Percentiles rank a stretch among this genome's conserved stretches.
phyloP scores from a whole-genome alignment of 2,797 vertebrate genomes.

The Enteromius viviparus region DNA sequence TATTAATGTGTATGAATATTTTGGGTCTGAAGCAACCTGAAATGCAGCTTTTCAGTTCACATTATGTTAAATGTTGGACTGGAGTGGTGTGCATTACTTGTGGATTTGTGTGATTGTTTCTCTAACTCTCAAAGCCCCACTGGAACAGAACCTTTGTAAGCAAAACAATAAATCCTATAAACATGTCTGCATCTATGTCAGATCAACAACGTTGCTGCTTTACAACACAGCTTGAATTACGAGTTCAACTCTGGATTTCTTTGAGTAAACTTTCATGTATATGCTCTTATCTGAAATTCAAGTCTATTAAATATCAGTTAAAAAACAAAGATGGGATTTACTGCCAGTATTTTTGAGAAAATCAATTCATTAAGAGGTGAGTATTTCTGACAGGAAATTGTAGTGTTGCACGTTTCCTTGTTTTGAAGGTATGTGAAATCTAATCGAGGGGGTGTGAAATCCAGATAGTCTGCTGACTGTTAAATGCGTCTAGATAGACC shows the following conservation, averaged over 20 bases:
- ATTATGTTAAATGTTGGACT: too few species aligned
- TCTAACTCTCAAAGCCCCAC: too few species aligned
- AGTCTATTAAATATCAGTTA: neutral
- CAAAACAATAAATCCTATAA: neutral
- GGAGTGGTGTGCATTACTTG: too few species aligned
- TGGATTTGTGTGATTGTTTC: too few species aligned
- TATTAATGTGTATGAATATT: too few species aligned
- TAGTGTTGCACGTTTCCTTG: neutral
- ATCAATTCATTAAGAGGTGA: neutral
- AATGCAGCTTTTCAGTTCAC: too few species aligned
- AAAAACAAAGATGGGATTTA: neutral
- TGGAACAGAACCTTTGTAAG: neutral
- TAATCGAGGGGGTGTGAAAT: neutral
- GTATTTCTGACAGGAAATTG: neutral
- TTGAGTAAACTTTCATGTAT: neutral
- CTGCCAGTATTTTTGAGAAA: neutral
- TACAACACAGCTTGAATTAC: neutral
- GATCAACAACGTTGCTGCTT: neutral
- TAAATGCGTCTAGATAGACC: neutral
- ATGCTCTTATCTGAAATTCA: neutral
- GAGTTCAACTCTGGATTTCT: neutral
- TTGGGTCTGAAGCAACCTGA: too few species aligned
- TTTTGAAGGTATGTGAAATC: neutral
- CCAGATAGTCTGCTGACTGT: neutral
- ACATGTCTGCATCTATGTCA: neutral